Conservation (phyloP, 2,797 vertebrate species). For the Craterocephalus amniculus region DNA sequence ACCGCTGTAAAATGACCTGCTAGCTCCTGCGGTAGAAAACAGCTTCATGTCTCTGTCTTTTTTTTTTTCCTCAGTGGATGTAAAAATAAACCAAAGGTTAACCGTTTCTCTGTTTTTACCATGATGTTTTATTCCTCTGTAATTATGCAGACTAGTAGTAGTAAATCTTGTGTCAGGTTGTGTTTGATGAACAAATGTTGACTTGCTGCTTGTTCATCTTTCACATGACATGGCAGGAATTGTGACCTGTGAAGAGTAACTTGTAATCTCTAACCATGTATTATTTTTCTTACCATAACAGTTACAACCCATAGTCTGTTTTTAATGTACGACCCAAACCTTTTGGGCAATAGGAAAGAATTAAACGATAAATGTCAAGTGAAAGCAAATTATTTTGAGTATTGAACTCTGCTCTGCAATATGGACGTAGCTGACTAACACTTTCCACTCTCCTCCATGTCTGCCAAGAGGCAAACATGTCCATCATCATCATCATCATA, state of each 20-base stretch:
- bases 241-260: not conserved
- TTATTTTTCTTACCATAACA: not conserved
- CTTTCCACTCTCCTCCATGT: not conserved
- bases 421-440: not conserved
- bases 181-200: not conserved
- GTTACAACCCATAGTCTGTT: not conserved
- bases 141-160: not conserved
- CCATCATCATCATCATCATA: not conserved
- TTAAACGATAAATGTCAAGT: not conserved
- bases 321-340: not conserved
- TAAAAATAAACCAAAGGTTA: not conserved
- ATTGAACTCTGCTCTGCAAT: not conserved
- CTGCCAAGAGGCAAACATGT: not conserved
- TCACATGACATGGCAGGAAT: not conserved
- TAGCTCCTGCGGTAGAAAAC: not conserved
- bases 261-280: not conserved
- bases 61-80: not conserved
- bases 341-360: not conserved
- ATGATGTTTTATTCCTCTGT: not conserved
- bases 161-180: not conserved
- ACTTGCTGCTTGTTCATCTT: not conserved
- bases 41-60: not conserved
- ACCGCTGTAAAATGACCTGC: not conserved
- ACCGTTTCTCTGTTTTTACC: not conserved
- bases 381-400: not conserved